Evolutionary conservation across 1,140 invertebrate genomes (phyloP).

Genomic region (Melanaphis sacchari): DNA sequence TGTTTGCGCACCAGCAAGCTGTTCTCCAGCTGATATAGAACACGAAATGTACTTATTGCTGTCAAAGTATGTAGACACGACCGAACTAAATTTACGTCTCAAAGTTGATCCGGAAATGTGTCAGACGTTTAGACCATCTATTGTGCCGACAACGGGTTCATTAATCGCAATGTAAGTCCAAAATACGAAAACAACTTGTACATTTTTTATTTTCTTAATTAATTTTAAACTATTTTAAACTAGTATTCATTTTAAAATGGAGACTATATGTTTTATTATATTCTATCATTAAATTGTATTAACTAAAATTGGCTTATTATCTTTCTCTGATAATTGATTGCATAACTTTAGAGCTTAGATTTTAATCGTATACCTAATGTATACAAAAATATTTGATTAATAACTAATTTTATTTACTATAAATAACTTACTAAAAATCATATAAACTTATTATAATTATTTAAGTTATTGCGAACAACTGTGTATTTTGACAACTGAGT

Average conservation of each 20-base stretch:
- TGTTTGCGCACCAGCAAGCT: slow-evolving; percentile 70
- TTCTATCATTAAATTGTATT: too few relatives aligned
- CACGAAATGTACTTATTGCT: slow-evolving; percentile 64
- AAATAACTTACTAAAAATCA: background rate
- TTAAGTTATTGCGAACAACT: background rate
- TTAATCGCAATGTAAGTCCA: slow-evolving; percentile 66
- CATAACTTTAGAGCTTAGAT: too few relatives aligned
- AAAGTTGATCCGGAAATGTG: slow-evolving; percentile 71
- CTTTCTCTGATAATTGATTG: too few relatives aligned
- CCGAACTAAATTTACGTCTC: slow-evolving; percentile 67
- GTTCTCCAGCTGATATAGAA: slow-evolving; percentile 68
- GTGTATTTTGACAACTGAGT: background rate
- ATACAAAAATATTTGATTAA: too few relatives aligned
- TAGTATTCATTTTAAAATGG: too few relatives aligned
- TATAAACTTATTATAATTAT: background rate
- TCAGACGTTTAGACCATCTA: slow-evolving; percentile 62
- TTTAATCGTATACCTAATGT: too few relatives aligned
- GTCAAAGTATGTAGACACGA: slow-evolving; percentile 63
- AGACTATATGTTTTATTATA: too few relatives aligned
- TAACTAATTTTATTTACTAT: background rate
- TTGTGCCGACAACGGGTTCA: slow-evolving; percentile 64
- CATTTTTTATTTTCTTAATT: too few relatives aligned
- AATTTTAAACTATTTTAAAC: too few relatives aligned
- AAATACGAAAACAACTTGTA: background rate
- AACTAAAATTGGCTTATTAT: too few relatives aligned